Base-by-base conservation (phyloP, 2,797 vertebrate species). In the Benthosema pterotum region DNA sequence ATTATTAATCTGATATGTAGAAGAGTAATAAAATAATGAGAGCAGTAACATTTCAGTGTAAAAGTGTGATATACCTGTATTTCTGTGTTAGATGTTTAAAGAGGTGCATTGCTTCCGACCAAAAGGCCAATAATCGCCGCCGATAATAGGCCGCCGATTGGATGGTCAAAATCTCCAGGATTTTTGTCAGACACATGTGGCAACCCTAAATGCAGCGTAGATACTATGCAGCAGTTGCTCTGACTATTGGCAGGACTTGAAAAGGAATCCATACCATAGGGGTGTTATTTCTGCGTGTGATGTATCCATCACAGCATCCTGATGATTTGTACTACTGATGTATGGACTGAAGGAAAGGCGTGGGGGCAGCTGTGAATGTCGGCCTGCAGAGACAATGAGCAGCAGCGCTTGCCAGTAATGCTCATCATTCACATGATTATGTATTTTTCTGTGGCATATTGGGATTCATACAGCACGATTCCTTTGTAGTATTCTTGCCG, bases 371-470 rank as follows among this genome's bases (percentile, higher is more conserved):
- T 17, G 47, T 25, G 15, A 54, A 69, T 60, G 68, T n/a, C n/a
- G n/a, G n/a, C 57, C 71, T 71, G 74, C 68, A 45, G 65, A 50
- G 75, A 48, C 48, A 55, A 2, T n/a, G n/a, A n/a, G 53, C 63
- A 46, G 51, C 76, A 61, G 32, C 61, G 15, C n/a, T n/a, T 42
- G 67, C 70, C 67, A 58, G 28, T 50, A 14, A 0, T 49, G 48
- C 22, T 71, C 51, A 46, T 63, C 55, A 5, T 56, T 38, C 60
- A 74, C 56, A 58, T 73, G 69, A 69, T 83, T 63, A 78, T 83
- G 63, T 19, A 69, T 68, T 52, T 76, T 65, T 58, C 47, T 52
- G 45, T 18, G 19, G 13, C 54, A 49, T 45, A 43, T n/a, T 17
- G 19, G 28, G 17, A 72, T 47, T 56, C n/a, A n/a, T 11, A 11